Evolutionary conservation across 2,888 invertebrate species (phyloP).

Genomic region (Aradus depressus): DNA sequence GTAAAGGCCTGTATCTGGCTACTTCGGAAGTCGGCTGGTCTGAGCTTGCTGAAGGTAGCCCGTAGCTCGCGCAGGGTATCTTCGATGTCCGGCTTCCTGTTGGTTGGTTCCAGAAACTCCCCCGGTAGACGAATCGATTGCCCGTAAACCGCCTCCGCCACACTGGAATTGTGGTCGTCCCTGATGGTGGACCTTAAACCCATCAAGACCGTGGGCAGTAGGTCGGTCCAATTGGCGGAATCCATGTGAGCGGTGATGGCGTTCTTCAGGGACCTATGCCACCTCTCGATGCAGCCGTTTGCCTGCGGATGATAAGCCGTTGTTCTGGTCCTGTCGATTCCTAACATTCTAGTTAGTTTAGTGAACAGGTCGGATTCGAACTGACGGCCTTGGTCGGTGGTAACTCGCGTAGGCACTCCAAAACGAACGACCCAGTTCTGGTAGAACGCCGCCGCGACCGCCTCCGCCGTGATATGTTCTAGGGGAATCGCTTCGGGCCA

Average conservation of each 20-base stretch:
- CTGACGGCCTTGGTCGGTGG: slow-evolving; percentile 4
- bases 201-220: slow-evolving; percentile 12
- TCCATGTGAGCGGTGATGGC: slow-evolving; percentile 11
- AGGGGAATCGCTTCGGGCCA: slow-evolving; percentile 37
- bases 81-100: not conserved
- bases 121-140: not conserved
- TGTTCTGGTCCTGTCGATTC: not conserved
- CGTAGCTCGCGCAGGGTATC: not conserved
- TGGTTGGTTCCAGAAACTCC: not conserved
- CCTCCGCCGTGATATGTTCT: slow-evolving; percentile 31
- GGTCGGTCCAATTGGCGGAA: not conserved
- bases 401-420: slow-evolving; percentile 34
- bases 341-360: not conserved
- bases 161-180: slow-evolving; percentile 27
- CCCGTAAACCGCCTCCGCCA: slow-evolving; percentile 23
- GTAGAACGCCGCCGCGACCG: slow-evolving; percentile 34
- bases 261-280: slow-evolving; percentile 30
- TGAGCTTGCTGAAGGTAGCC: not conserved
- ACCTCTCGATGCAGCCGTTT: slow-evolving; percentile 20
- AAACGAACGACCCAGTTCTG: slow-evolving; percentile 37
- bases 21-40: not conserved
- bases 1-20: slow-evolving; percentile 1
- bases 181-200: slow-evolving; percentile 5
- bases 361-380: slow-evolving; percentile 5
- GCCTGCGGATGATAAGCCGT: slow-evolving; percentile 21